Percentiles rank a stretch among this genome's conserved stretches.
Conservation (phyloP, 2,888 invertebrate genomes). For the Ganaspis brasiliensis region DNA sequence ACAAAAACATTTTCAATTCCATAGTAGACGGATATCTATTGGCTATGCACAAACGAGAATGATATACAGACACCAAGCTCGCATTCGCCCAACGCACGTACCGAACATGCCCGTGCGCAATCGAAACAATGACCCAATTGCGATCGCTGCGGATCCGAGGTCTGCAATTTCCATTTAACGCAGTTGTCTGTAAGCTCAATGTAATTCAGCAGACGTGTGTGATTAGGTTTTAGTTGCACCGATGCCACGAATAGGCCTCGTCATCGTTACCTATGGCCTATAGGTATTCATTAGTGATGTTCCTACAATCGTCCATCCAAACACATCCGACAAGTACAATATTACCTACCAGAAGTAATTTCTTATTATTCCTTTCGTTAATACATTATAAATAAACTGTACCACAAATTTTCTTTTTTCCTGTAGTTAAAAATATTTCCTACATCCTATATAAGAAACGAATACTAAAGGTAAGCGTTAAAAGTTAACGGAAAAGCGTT, state of each 20-base stretch:
- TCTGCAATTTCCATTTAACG: constrained; percentile 75
- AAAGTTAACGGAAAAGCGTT: no score
- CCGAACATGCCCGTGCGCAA: constrained; percentile 70
- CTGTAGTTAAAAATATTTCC: no score
- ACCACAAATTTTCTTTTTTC: no score
- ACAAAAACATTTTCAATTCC: constrained; percentile 64
- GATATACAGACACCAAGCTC: constrained; percentile 36
- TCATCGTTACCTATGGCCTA: constrained; percentile 26
- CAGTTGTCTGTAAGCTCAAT: constrained; percentile 71
- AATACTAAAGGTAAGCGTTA: no score
- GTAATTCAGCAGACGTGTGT: constrained; percentile 70
- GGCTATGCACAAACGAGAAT: constrained; percentile 32
- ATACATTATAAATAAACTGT: no score
- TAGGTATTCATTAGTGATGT: constrained; percentile 26
- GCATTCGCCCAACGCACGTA: constrained; percentile 52
- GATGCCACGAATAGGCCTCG: constrained; percentile 56
- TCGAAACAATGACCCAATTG: constrained; percentile 75
- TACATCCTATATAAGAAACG: no score
- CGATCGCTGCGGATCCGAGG: constrained; percentile 59
- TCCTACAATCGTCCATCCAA: not conserved
- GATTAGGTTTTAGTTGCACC: constrained; percentile 66
- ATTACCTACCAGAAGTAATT: no score
- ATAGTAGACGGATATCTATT: constrained; percentile 60
- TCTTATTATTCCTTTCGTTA: no score
- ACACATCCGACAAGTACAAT: not conserved